Conservation (phyloP, 2,888 invertebrate genomes). For the Lycocerus yunnanus region DNA sequence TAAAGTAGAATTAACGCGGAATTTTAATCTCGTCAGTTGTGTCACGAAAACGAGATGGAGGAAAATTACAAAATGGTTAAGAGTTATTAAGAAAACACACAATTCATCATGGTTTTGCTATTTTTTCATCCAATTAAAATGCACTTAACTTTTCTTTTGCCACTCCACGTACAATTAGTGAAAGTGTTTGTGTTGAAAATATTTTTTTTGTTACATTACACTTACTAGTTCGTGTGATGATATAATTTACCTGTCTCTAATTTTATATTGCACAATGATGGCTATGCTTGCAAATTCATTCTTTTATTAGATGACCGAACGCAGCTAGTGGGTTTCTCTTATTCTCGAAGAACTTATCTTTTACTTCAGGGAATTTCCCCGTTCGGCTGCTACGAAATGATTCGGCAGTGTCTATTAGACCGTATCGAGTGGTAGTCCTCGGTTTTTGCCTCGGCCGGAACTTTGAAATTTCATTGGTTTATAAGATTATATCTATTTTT, state of each 20-base stretch:
- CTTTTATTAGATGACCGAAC: too few species aligned
- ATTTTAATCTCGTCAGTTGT: too few species aligned
- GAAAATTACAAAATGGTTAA: background rate
- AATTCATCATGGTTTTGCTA: background rate
- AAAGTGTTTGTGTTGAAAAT: background rate
- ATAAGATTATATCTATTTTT: too few species aligned
- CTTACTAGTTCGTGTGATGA: background rate
- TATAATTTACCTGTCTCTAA: background rate
- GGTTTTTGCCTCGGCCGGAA: too few species aligned
- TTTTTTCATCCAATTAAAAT: background rate
- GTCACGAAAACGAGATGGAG: background rate
- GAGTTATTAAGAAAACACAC: background rate
- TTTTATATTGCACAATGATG: background rate
- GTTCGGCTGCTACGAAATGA: too few species aligned
- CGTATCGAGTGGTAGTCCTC: too few species aligned
- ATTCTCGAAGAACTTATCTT: too few species aligned
- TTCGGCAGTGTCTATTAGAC: too few species aligned
- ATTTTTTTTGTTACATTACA: background rate
- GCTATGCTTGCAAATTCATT: background rate
- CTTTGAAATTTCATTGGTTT: too few species aligned
- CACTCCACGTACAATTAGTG: background rate
- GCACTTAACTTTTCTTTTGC: background rate
- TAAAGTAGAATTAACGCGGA: too few species aligned
- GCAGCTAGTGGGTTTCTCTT: too few species aligned
- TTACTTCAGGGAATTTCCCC: too few species aligned